Conservation (phyloP, 1,140 invertebrate genomes). For the Zelostemma sp. region DNA sequence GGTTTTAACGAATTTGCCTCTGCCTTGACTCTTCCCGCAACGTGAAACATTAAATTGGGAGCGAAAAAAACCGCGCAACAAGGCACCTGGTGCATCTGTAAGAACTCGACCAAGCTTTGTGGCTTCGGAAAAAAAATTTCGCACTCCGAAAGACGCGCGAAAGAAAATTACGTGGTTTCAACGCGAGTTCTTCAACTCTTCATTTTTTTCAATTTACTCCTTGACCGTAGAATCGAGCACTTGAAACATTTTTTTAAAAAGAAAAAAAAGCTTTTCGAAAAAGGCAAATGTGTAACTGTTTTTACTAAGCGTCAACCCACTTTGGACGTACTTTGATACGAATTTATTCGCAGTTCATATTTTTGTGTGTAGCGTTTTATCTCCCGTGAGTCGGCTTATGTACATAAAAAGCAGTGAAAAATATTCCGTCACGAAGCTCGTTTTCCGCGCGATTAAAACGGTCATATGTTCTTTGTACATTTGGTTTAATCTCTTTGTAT, state of each 20-base stretch:
- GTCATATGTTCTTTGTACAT: slow-evolving; percentile 16
- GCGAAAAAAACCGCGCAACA: slow-evolving; percentile 19
- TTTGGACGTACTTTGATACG: too few species aligned
- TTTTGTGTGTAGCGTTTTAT: too few species aligned
- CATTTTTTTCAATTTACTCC: too few species aligned
- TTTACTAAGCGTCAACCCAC: too few species aligned
- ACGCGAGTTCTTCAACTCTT: too few species aligned
- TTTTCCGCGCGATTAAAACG: not conserved
- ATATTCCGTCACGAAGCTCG: too few species aligned
- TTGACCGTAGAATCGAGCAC: too few species aligned
- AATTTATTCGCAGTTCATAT: too few species aligned
- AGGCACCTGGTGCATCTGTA: slow-evolving; percentile 11
- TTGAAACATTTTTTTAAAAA: too few species aligned
- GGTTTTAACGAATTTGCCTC: slow-evolving; percentile 48
- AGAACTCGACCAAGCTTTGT: not conserved
- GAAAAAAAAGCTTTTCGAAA: too few species aligned
- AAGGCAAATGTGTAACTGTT: too few species aligned
- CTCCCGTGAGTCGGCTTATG: not conserved
- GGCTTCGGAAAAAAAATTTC: slow-evolving; percentile 2
- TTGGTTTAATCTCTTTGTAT: slow-evolving; percentile 11
- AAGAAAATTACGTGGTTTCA: not conserved
- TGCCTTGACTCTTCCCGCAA: slow-evolving; percentile 22
- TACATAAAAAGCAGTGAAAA: not conserved
- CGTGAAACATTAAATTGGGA: slow-evolving; percentile 3
- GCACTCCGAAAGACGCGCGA: not conserved